Conservation (phyloP, 2,113 vertebrate species). For the Clupea harengus region DNA sequence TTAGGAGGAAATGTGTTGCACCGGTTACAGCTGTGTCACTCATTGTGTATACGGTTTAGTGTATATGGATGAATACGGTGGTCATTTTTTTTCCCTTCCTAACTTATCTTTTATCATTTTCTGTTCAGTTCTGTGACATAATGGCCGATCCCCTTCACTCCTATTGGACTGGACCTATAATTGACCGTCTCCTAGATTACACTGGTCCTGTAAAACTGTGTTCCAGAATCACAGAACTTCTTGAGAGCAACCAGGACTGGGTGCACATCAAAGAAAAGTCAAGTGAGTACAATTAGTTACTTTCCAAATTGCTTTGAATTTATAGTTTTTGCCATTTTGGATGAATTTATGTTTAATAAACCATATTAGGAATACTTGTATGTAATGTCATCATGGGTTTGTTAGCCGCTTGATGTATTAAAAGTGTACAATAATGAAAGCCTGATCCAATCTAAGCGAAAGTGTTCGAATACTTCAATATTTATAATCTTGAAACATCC, state of each 20-base stretch:
- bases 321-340: constrained; percentile 66
- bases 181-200: constrained; percentile 89
- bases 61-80: not conserved
- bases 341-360: not conserved
- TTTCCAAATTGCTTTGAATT: too few species aligned
- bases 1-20: not conserved
- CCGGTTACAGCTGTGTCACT: too few species aligned
- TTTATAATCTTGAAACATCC: not conserved
- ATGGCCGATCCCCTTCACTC: constrained; percentile 79
- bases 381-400: too few species aligned
- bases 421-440: too few species aligned
- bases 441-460: too few species aligned
- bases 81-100: not conserved
- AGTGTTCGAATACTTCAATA: too few species aligned
- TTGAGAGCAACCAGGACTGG: constrained; percentile 89
- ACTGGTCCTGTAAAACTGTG: constrained; percentile 91
- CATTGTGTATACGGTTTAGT: not conserved
- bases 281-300: constrained; percentile 63
- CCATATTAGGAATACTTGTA: too few species aligned
- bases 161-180: constrained; percentile 88
- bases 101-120: not conserved
- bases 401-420: too few species aligned
- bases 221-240: constrained; percentile 83
- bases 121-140: constrained; percentile 88
- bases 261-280: constrained; percentile 84